Evolutionary conservation across 2,797 vertebrate species (phyloP).

Genomic region (Coranthus polyacanthus): DNA sequence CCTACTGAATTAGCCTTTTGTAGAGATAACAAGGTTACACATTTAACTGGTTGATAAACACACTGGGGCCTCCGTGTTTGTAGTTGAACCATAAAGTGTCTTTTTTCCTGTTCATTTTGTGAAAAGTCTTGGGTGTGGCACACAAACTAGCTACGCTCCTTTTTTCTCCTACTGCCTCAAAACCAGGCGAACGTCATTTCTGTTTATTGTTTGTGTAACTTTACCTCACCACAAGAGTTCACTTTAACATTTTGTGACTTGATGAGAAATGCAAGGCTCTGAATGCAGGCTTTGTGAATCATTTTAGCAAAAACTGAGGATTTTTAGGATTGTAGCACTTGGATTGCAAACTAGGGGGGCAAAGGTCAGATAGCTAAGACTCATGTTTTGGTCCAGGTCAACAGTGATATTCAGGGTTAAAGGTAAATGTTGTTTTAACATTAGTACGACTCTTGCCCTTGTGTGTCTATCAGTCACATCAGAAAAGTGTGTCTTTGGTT

Average conservation of each 20-base stretch:
- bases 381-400: conserved; percentile 45
- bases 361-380: conserved; percentile 57
- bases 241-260: not conserved
- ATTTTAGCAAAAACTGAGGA: conserved; percentile 12
- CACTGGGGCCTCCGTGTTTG: conserved; percentile 33
- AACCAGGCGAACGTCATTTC: conserved; percentile 8
- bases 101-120: conserved; percentile 31
- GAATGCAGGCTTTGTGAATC: conserved; percentile 1
- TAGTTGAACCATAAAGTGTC: conserved; percentile 21
- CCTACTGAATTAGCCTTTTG: conserved; percentile 52
- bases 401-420: conserved; percentile 50
- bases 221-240: not conserved
- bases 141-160: not conserved
- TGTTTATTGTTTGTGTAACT: conserved; percentile 20
- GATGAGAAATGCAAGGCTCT: not conserved
- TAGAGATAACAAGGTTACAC: conserved; percentile 68
- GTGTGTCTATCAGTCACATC: conserved; percentile 2
- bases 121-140: conserved; percentile 45
- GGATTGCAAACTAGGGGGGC: conserved; percentile 17
- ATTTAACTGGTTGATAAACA: conserved; percentile 66
- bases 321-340: conserved; percentile 31
- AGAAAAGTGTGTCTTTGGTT: conserved; percentile 1
- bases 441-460: conserved; percentile 1
- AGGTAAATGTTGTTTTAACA: conserved; percentile 42
- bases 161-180: not conserved